Evolutionary conservation across 2,888 invertebrate genomes (phyloP).

Genomic region (Orchesellides sinensis): DNA sequence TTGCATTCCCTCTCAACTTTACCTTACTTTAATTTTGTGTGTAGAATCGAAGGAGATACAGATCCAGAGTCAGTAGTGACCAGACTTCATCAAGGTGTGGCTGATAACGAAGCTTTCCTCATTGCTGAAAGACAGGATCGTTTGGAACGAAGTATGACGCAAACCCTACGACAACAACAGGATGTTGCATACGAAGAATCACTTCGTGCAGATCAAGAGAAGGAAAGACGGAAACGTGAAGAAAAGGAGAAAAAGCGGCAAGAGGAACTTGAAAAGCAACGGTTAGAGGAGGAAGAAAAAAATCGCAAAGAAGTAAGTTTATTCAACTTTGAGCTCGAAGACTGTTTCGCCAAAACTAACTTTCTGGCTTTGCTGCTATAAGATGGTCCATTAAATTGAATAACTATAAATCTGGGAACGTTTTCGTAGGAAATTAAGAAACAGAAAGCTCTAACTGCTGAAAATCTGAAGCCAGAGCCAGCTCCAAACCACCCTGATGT

Average conservation of each 20-base stretch:
- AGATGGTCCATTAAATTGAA: background rate
- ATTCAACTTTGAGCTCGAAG: background rate
- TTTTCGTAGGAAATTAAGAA: conserved; percentile 75
- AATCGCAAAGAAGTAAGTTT: conserved; percentile 75
- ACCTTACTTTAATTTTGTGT: background rate
- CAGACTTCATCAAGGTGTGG: conserved; percentile 86
- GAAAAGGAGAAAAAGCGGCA: conserved; percentile 80
- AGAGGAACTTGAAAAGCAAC: conserved; percentile 79
- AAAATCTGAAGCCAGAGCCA: conserved; percentile 83
- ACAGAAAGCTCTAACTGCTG: conserved; percentile 77
- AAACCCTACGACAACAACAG: conserved; percentile 91
- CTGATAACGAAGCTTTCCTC: conserved; percentile 91
- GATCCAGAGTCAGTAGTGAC: conserved; percentile 84
- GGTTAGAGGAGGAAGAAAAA: conserved; percentile 79
- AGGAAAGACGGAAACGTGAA: conserved; percentile 86
- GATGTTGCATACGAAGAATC: conserved; percentile 96
- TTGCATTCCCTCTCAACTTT: background rate
- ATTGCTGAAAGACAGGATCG: conserved; percentile 90
- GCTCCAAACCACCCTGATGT: conserved; percentile 83
- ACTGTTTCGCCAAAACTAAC: no score
- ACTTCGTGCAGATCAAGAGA: conserved; percentile 94
- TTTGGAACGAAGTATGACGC: conserved; percentile 88
- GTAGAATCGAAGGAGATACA: conserved; percentile 91
- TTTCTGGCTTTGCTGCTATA: background rate
- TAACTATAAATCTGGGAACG: background rate